phyloP scores from a whole-genome alignment of 2,797 vertebrate genomes.

The Ctenosaura bakeri region DNA sequence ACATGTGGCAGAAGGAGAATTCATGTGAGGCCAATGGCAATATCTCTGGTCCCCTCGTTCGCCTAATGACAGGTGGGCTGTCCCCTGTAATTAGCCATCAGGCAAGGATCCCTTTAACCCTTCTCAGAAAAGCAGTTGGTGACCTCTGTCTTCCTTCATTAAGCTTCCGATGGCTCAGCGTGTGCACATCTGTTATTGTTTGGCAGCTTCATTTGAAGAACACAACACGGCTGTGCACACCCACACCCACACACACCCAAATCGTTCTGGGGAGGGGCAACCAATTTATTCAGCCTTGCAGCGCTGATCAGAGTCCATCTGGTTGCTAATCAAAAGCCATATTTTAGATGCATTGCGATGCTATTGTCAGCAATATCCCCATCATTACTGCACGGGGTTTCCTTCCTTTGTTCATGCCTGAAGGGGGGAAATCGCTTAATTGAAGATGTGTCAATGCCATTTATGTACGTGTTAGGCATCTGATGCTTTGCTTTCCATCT shows the following conservation, averaged over 20 bases:
- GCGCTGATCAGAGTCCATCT: conserved; percentile 78
- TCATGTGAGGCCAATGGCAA: conserved; percentile 62
- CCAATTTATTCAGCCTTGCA: conserved; percentile 70
- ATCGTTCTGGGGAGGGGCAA: conserved; percentile 75
- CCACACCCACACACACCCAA: not conserved
- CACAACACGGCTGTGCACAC: not conserved
- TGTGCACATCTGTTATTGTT: conserved; percentile 86
- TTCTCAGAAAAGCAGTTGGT: conserved; percentile 65
- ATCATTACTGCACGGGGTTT: conserved; percentile 12
- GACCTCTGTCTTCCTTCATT: conserved; percentile 82
- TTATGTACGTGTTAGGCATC: no score
- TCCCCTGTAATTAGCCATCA: conserved; percentile 77
- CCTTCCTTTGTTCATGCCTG: conserved; percentile 47
- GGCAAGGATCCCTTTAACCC: conserved; percentile 72
- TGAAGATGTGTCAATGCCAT: not conserved
- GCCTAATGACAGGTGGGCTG: conserved; percentile 74
- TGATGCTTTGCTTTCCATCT: not conserved
- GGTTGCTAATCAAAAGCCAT: conserved; percentile 79
- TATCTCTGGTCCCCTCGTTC: conserved; percentile 65
- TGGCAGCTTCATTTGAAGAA: conserved; percentile 75
- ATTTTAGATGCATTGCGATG: conserved; percentile 62
- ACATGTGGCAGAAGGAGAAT: conserved; percentile 64
- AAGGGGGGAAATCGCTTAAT: conserved; percentile 16
- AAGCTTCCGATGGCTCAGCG: conserved; percentile 84
- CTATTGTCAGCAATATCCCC: conserved; percentile 53